Evolutionary conservation across 2,113 vertebrate species (phyloP).

Genomic region (Etia nguti): DNA sequence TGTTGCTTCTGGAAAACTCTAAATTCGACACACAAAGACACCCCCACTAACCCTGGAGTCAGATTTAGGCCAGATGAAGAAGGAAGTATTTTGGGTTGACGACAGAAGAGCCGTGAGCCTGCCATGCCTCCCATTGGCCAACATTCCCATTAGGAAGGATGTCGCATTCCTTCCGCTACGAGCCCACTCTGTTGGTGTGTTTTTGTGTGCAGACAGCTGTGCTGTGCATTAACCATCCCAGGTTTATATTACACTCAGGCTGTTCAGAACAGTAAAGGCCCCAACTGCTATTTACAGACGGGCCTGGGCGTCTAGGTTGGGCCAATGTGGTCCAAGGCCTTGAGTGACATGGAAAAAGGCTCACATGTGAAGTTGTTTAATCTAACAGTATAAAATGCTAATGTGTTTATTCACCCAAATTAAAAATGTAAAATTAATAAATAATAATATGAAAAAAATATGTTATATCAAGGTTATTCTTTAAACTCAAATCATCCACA

Average conservation of each 20-base stretch:
- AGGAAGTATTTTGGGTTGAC: slow-evolving; percentile 10
- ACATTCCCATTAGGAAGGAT: slow-evolving; percentile 14
- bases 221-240: slow-evolving; percentile 27
- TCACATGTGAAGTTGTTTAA: not conserved
- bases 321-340: not conserved
- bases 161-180: slow-evolving; percentile 18
- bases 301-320: not conserved
- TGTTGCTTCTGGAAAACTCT: slow-evolving; percentile 20
- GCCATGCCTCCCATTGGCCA: not conserved
- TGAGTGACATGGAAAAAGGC: slow-evolving; percentile 16
- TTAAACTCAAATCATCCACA: not conserved
- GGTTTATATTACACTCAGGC: slow-evolving; percentile 27
- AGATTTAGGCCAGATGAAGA: slow-evolving; percentile 31
- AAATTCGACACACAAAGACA: slow-evolving; percentile 35
- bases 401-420: not conserved
- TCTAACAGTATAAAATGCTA: slow-evolving; percentile 1
- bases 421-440: not conserved
- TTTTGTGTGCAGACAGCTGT: slow-evolving; percentile 51
- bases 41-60: slow-evolving; percentile 9
- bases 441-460: not conserved
- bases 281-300: slow-evolving; percentile 50
- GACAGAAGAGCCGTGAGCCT: not conserved
- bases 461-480: rapidly evolving
- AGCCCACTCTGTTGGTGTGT: not conserved
- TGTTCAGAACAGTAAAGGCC: slow-evolving; percentile 16